A percentile compares a stretch with the other conserved stretches of the same genome.
phyloP scores from a whole-genome alignment of 2,888 invertebrate genomes.

The Bembecia ichneumoniformis region DNA sequence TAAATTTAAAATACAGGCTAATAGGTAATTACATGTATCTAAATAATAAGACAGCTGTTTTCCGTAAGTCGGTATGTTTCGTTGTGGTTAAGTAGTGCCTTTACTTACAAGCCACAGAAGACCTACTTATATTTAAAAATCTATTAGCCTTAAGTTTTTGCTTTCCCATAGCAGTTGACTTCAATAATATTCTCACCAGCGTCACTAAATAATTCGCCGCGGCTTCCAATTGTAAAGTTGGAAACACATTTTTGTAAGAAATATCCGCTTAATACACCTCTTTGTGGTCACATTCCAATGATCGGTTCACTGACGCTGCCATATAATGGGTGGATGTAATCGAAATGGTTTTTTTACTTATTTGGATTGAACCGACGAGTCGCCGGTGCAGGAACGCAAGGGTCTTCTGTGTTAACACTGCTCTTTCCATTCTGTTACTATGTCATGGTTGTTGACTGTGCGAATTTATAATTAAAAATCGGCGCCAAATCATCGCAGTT shows the following conservation, averaged over 20 bases:
- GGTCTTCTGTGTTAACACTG: not conserved
- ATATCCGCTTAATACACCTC: conserved; percentile 33
- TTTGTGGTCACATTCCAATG: conserved; percentile 46
- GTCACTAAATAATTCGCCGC: conserved; percentile 49
- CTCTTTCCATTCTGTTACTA: not conserved
- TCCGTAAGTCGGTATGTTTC: too few relatives aligned
- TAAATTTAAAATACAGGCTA: too few relatives aligned
- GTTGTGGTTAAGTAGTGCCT: too few relatives aligned
- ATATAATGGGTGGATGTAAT: conserved; percentile 16
- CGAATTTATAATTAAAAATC: conserved; percentile 1
- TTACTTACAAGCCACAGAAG: too few relatives aligned
- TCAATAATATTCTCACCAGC: conserved; percentile 36
- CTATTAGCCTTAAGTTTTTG: conserved; percentile 29
- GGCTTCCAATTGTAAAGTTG: conserved; percentile 29
- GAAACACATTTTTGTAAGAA: conserved; percentile 39
- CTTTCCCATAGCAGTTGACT: conserved; percentile 42
- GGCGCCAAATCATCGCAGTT: conserved; percentile 5
- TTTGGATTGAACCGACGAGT: not conserved
- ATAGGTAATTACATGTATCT: too few relatives aligned
- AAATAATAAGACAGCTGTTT: too few relatives aligned
- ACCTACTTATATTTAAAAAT: conserved; percentile 18
- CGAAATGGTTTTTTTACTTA: conserved; percentile 18
- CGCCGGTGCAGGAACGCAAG: not conserved
- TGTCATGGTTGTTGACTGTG: not conserved
- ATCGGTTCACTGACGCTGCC: conserved; percentile 30